phyloP scores from a whole-genome alignment of 2,888 invertebrate genomes.

The Eristalinus sepulchralis region DNA sequence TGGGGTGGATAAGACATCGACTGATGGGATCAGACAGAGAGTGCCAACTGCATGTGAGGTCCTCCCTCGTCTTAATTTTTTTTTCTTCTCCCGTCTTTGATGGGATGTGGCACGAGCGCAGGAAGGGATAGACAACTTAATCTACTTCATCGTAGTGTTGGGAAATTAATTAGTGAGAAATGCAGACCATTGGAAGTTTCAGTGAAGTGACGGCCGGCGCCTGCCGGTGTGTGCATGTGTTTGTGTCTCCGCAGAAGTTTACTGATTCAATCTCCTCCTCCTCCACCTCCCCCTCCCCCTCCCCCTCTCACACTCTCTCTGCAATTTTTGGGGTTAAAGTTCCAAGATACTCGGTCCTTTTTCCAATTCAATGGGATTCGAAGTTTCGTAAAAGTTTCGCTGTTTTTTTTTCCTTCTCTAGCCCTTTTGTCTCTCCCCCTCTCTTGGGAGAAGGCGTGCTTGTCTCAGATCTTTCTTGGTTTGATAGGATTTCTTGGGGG shows the following conservation, averaged over 20 bases:
- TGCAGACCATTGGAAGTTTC: constrained; percentile 61
- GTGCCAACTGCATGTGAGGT: constrained; percentile 55
- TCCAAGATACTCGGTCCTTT: constrained; percentile 30
- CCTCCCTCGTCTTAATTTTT: not conserved
- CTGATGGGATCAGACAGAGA: constrained; percentile 7
- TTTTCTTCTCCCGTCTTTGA: not conserved
- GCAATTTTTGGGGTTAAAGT: constrained; percentile 65
- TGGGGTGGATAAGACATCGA: not conserved
- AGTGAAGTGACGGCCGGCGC: not conserved
- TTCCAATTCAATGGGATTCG: constrained; percentile 53
- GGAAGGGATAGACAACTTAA: constrained; percentile 59
- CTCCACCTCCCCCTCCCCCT: not conserved
- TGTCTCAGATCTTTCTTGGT: not conserved
- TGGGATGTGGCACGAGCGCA: constrained; percentile 3
- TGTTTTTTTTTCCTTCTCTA: not conserved
- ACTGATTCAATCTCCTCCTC: too few relatives aligned
- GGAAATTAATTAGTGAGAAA: constrained; percentile 71
- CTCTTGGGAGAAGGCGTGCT: too few relatives aligned
- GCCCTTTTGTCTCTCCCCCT: not conserved
- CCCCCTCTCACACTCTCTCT: not conserved
- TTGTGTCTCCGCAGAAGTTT: constrained; percentile 30
- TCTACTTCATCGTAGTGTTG: constrained; percentile 56
- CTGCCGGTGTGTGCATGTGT: not conserved
- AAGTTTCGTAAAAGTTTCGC: constrained; percentile 41
- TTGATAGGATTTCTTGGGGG: constrained; percentile 44